These are phyloP conservation scores for Rhynchomys soricoides DNA, from an alignment of 2,113 vertebrate species.

Conservation along the genomic window DNA sequence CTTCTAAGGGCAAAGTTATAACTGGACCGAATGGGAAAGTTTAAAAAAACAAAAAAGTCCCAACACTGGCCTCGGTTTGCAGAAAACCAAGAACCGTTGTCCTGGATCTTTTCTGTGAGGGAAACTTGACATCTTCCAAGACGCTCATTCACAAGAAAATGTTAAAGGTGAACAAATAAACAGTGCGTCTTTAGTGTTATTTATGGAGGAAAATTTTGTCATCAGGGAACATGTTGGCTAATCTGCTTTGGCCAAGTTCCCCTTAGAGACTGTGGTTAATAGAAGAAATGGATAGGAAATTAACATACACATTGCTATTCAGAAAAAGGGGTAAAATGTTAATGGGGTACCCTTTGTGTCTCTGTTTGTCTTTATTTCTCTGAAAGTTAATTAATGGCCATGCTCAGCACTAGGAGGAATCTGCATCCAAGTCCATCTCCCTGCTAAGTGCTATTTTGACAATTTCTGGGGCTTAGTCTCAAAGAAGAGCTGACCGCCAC, in stretches of 20 bases:
- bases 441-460: conserved; percentile 50
- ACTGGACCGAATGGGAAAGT: neutral
- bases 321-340: conserved; percentile 68
- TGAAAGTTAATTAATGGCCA: conserved; percentile 28
- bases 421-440: neutral
- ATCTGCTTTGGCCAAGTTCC: conserved; percentile 57
- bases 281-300: conserved; percentile 64
- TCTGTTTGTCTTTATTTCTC: conserved; percentile 63
- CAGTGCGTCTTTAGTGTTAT: conserved; percentile 32
- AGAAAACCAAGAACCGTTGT: conserved; percentile 37
- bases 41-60: neutral
- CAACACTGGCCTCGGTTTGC: neutral
- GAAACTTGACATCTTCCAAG: neutral
- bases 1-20: conserved; percentile 9
- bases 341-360: conserved; percentile 50
- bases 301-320: conserved; percentile 60
- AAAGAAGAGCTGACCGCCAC: conserved; percentile 9
- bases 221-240: conserved; percentile 23
- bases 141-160: conserved; percentile 43
- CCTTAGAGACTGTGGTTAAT: conserved; percentile 66
- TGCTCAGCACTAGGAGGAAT: conserved; percentile 35
- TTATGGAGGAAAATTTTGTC: conserved; percentile 46
- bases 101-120: conserved; percentile 3
- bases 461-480: conserved; percentile 25
- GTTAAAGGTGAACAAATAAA: conserved; percentile 52